Conservation (phyloP, 2,797 vertebrate species). For the Spondyliosoma cantharus region DNA sequence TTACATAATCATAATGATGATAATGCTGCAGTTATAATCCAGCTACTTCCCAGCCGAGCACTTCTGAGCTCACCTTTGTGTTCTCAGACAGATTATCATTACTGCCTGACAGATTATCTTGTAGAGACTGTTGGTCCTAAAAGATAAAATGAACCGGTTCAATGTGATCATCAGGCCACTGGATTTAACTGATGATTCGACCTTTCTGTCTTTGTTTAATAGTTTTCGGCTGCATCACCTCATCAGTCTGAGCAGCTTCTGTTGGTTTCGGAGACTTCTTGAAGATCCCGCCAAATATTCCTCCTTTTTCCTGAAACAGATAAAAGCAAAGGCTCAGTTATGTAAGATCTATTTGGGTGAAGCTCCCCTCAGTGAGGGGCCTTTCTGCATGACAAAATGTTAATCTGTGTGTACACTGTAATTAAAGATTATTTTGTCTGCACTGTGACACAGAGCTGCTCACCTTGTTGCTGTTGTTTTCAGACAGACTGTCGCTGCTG, state of each 20-base stretch:
- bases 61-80: slow-evolving; percentile 52
- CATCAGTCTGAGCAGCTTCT: slow-evolving; percentile 48
- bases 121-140: slow-evolving; percentile 49
- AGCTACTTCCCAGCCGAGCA: background rate
- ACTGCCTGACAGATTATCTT: slow-evolving; percentile 50
- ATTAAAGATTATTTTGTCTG: slow-evolving; percentile 1
- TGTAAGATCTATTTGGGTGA: background rate
- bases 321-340: background rate
- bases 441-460: slow-evolving; percentile 10
- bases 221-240: slow-evolving; percentile 19
- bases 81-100: slow-evolving; percentile 55
- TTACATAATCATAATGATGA: background rate
- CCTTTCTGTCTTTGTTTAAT: background rate
- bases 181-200: background rate
- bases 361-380: background rate
- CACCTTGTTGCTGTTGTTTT: slow-evolving; percentile 60
- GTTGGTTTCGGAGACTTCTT: slow-evolving; percentile 64
- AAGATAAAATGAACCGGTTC: background rate
- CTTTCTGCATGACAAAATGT: background rate
- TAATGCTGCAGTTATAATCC: background rate
- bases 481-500: slow-evolving; percentile 73
- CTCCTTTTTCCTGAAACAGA: slow-evolving; percentile 68
- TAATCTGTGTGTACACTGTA: slow-evolving; percentile 15
- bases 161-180: background rate
- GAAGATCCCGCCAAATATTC: slow-evolving; percentile 69